Conservation (phyloP, 2,888 invertebrate species). For the Papilio demoleus region DNA sequence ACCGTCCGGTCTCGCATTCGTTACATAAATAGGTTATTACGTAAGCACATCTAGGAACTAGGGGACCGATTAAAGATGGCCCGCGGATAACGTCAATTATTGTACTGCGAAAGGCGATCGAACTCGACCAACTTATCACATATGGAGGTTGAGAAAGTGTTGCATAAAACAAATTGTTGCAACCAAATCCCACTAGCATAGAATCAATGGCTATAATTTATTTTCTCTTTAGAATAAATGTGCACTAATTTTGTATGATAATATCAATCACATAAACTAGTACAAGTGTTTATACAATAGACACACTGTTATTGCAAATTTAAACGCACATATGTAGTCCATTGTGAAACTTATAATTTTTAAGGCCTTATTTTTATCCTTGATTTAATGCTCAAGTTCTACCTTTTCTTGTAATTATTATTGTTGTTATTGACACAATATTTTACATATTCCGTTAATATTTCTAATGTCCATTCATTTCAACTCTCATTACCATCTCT, state of each 20-base stretch:
- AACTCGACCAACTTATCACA: slow-evolving; percentile 49
- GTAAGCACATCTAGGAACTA: slow-evolving; percentile 45
- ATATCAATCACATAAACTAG: background rate
- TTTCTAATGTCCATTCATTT: background rate
- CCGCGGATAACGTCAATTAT: slow-evolving; percentile 58
- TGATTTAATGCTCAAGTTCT: background rate
- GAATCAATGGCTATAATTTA: slow-evolving; percentile 1
- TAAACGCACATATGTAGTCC: background rate
- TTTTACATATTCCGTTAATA: too few species aligned
- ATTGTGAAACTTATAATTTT: background rate
- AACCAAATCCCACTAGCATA: slow-evolving; percentile 10
- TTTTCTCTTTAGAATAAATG: slow-evolving; percentile 7
- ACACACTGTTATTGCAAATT: background rate
- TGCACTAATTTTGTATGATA: slow-evolving; percentile 12
- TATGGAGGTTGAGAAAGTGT: slow-evolving; percentile 50
- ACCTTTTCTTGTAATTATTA: too few species aligned
- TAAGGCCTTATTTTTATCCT: background rate
- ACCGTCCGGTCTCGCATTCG: slow-evolving; percentile 26
- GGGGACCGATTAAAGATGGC: slow-evolving; percentile 51
- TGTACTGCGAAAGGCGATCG: slow-evolving; percentile 49
- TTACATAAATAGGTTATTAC: slow-evolving; percentile 47
- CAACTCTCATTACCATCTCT: slow-evolving; percentile 4
- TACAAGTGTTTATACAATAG: background rate
- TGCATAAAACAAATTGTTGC: slow-evolving; percentile 50
- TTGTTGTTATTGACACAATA: too few species aligned